A percentile compares a stretch with the other conserved stretches of the same genome.
These are phyloP conservation scores for Sphaeramia orbicularis DNA, from an alignment of 2,797 vertebrate species.

Conservation along the genomic window DNA sequence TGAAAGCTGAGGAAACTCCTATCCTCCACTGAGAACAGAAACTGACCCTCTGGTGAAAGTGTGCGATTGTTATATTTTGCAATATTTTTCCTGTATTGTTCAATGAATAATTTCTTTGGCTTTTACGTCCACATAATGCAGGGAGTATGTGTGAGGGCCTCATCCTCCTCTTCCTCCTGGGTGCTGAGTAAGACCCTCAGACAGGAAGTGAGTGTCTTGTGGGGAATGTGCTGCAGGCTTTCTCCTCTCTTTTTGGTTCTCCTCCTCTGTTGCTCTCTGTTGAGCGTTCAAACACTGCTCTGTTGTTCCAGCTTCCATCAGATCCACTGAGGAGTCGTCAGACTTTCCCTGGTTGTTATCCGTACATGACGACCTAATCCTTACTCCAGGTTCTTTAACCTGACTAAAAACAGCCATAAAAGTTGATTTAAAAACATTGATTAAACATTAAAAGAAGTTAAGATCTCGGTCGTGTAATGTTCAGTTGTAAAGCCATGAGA, in stretches of 20 bases:
- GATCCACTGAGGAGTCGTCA: slow-evolving; percentile 43
- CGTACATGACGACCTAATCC: slow-evolving; percentile 27
- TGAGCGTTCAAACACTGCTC: slow-evolving; percentile 68
- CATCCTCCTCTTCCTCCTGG: slow-evolving; percentile 70
- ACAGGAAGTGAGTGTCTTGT: slow-evolving; percentile 84
- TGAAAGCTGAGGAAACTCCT: slow-evolving; percentile 16
- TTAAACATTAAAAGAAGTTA: not conserved
- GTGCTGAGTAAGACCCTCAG: slow-evolving; percentile 80
- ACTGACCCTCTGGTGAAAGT: slow-evolving; percentile 4
- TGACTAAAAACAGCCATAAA: slow-evolving; percentile 1
- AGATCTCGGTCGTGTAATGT: not conserved
- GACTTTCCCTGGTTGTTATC: slow-evolving; percentile 57
- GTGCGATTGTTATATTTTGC: slow-evolving; percentile 15
- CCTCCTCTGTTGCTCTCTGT: slow-evolving; percentile 54
- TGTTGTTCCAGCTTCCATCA: slow-evolving; percentile 74
- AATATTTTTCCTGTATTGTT: slow-evolving; percentile 10
- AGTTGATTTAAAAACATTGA: not conserved
- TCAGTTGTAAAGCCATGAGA: not conserved
- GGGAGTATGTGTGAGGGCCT: slow-evolving; percentile 51
- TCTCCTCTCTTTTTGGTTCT: slow-evolving; percentile 40
- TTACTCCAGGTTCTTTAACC: slow-evolving; percentile 14
- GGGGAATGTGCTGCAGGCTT: slow-evolving; percentile 82
- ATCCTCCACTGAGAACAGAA: slow-evolving; percentile 1
- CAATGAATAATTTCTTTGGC: slow-evolving; percentile 22
- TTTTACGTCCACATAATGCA: slow-evolving; percentile 37